Evolutionary conservation across 1,140 invertebrate genomes (phyloP), one percentile per base, ranked within the genome.

Genomic region (Bombus waltoni): DNA sequence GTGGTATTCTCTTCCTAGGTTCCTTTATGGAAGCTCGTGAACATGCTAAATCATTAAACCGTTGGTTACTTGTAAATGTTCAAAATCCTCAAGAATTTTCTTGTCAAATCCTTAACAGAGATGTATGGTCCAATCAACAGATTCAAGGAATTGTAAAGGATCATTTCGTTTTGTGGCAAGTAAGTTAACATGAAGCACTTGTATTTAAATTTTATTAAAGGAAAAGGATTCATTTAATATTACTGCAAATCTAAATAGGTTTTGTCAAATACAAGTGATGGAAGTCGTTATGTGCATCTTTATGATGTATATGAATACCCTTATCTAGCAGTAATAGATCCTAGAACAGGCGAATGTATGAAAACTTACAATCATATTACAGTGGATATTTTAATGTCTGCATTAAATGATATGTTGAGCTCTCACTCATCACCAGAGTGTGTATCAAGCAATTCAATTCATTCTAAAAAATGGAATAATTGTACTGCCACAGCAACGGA

Each of bases 81-180:
- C 97, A 98, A 93, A 96, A 98, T 94, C 96, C 97, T 38, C 95
- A 96, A 89, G 97, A 98, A 93, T 98, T 98, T 94, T 93, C 96
- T 18, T 96, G 96, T 88, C 97, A 98, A 94, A 96, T 97, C 10
- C 94, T 98, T 8, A 98, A 98, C 94, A 95, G 97, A 75, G 97
- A 98, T 94, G 96, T 98, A 2, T 98, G 97, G 97, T 96, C 97
- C 5, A 96, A 97, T 87, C 93, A 94, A 76, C 96, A 96, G 83
- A 96, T 98, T 3, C 96, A 97, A 83, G 96, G 96, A 71, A 95
- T 98, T 72, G 94, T 98, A 35, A 96, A 96, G 75, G 96, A 97
- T 87, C 96, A 97, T 94, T 98, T 98, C 93, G 94, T 98, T n/a
- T 96, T 98, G 87, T 98, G 97, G 97, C 97, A 98, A 96, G 97